phyloP scores from a whole-genome alignment of 2,113 vertebrate genomes.

The Vulpes ferrilata region DNA sequence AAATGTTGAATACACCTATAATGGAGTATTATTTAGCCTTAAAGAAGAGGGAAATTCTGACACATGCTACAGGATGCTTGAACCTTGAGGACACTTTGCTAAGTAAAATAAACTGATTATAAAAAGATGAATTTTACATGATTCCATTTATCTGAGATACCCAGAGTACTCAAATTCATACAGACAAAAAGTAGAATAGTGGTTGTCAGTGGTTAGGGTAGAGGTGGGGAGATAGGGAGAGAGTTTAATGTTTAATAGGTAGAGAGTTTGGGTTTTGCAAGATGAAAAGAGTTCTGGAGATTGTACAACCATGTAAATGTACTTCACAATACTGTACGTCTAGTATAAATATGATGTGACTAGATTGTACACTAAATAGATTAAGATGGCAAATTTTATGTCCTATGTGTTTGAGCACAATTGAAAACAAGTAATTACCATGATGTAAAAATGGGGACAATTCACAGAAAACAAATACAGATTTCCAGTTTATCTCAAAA shows the following conservation, averaged over 20 bases:
- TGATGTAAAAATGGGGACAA: background rate
- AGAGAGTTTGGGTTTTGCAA: background rate
- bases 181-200: background rate
- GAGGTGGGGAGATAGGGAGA: background rate
- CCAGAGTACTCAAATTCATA: background rate
- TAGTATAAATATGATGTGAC: background rate
- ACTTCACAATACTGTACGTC: background rate
- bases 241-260: background rate
- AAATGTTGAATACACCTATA: background rate
- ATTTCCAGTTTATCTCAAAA: background rate
- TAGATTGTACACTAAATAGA: too few relatives aligned
- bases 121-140: background rate
- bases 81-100: background rate
- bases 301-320: background rate
- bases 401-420: background rate
- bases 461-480: background rate
- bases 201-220: fast-evolving
- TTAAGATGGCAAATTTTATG: background rate
- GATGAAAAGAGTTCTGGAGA: background rate
- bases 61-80: background rate
- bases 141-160: background rate
- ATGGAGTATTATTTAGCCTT: background rate
- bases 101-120: background rate
- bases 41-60: background rate
- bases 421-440: background rate